phyloP scores from a whole-genome alignment of 35 echinoderm and acorn worm species.

The Anneissia japonica region DNA sequence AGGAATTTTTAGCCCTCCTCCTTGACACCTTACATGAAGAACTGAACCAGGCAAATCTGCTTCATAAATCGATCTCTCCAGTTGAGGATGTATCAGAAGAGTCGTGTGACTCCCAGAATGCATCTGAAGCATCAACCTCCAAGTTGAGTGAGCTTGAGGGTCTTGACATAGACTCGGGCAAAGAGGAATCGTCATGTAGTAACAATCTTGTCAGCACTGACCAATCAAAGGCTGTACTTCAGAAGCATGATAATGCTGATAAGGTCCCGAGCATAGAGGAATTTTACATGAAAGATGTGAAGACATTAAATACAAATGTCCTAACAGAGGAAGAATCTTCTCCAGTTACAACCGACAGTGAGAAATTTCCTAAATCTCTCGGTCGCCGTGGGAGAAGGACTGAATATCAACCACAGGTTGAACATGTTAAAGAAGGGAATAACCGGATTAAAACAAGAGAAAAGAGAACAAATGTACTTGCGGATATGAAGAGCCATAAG shows the following conservation, averaged over 20 bases:
- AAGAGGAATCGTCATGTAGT: constrained; percentile 58
- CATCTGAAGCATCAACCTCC: constrained; percentile 81
- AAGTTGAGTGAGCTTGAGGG: constrained; percentile 89
- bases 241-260: not conserved
- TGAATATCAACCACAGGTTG: constrained; percentile 20
- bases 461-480: constrained; percentile 85
- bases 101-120: constrained; percentile 90
- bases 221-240: not conserved
- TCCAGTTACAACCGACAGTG: constrained; percentile 61
- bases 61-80: constrained; percentile 55
- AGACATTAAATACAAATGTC: constrained; percentile 94
- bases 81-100: constrained; percentile 76
- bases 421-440: constrained; percentile 46
- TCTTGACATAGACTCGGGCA: constrained; percentile 71
- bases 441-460: constrained; percentile 55
- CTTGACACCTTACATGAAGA: constrained; percentile 90
- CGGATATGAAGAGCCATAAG: constrained; percentile 49
- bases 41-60: constrained; percentile 63
- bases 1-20: constrained; percentile 92
- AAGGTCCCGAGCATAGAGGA: constrained; percentile 87
- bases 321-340: constrained; percentile 70
- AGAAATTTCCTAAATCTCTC: constrained; percentile 71
- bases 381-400: not conserved
- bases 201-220: constrained; percentile 34
- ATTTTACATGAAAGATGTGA: constrained; percentile 98